Evolutionary conservation across 2,797 vertebrate genomes (phyloP), one percentile per base, ranked within the genome.

Genomic region (Darevskia nairensis): DNA sequence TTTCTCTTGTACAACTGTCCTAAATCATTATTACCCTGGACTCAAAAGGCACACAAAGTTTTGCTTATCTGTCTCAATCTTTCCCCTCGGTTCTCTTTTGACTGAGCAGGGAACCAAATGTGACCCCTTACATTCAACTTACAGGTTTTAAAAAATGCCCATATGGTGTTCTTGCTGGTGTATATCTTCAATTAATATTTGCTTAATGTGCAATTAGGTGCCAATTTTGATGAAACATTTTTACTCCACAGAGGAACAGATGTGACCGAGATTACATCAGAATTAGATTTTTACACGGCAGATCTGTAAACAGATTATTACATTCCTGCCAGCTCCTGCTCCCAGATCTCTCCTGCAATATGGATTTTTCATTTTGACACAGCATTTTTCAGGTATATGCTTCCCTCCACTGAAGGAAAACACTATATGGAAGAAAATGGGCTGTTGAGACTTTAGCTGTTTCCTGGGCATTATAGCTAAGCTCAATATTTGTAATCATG

Each of bases 151-250:
- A 64, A 64, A 64, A 64, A 64, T 64, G 61, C 9, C 88, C 89
- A 88, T 3, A 72, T 41, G 72, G n/a, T 81, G 74, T 7, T 13
- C 29, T 75, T 87, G 59, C 19, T 66, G 59, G 80, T 66, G 32
- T 76, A 68, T 88, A n/a, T 23, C 35, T 86, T 59, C n/a, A 72
- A 5, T 44, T 27, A 87, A 89, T 86, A 80, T 6, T 61, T 85
- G 2, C 17, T 44, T 5, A 83, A n/a, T 2, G 0, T 84, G 11
- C n/a, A n/a, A 88, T 78, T 86, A 82, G 29, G 80, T 76, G 72
- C 71, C 32, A 82, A 55, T 82, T 82, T 87, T 87, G 27, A 87
- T 66, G 71, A 46, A 72, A 59, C 72, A 21, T 82, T 75, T 76
- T 87, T 50, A 75, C 59, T 77, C 72, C 17, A 23, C 21, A 55